These are phyloP conservation scores for Papilio xuthus DNA, from an alignment of 1,140 invertebrate genomes.

Conservation along the genomic window DNA sequence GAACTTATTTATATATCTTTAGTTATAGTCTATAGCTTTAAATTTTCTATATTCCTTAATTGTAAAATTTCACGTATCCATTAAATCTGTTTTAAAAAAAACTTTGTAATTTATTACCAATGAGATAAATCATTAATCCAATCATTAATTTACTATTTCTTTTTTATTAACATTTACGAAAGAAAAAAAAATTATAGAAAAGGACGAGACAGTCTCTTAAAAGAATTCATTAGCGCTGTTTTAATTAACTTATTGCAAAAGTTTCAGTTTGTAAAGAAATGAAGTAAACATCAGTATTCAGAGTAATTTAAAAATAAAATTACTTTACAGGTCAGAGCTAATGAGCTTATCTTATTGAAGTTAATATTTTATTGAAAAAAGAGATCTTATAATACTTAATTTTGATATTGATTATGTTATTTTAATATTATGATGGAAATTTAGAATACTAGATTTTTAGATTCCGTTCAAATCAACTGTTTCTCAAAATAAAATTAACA, in stretches of 20 bases:
- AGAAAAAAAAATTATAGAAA: background rate
- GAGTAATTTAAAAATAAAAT: background rate
- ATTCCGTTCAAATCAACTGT: too few relatives aligned
- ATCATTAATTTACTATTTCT: background rate
- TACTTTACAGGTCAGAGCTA: background rate
- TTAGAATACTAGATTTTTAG: too few relatives aligned
- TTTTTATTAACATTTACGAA: background rate
- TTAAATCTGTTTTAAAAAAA: background rate
- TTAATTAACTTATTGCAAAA: conserved; percentile 17
- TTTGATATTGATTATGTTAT: too few relatives aligned
- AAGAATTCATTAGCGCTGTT: background rate
- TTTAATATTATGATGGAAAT: too few relatives aligned
- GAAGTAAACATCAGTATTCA: background rate
- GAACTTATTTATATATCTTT: background rate
- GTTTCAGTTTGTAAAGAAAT: conserved; percentile 5
- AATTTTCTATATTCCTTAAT: background rate
- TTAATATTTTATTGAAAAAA: background rate
- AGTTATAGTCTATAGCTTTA: background rate
- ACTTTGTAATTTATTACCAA: background rate
- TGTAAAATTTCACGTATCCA: background rate
- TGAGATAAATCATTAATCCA: background rate
- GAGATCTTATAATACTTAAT: background rate
- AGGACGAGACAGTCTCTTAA: background rate
- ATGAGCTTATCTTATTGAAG: background rate
- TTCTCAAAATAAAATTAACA: too few relatives aligned